A percentile compares a stretch with the other conserved stretches of the same genome.
Evolutionary conservation across 2,113 vertebrate species (phyloP).

Genomic region (Bucco capensis): DNA sequence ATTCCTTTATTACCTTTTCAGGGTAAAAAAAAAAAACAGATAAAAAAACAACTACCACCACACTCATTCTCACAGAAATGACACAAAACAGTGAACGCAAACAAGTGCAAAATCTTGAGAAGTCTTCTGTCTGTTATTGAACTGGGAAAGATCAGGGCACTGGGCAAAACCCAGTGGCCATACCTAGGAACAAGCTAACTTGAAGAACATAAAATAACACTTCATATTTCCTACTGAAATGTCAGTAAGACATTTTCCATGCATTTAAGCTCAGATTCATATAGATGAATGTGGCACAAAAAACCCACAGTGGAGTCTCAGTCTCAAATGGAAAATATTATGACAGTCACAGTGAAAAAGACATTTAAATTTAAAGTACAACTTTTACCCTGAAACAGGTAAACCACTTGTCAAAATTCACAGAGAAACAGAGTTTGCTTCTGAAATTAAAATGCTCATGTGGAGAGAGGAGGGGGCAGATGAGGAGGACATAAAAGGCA

Average conservation of each 20-base stretch:
- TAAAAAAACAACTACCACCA: neutral
- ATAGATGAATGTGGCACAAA: constrained; percentile 31
- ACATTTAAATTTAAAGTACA: constrained; percentile 36
- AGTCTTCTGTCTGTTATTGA: neutral
- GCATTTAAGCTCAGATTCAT: constrained; percentile 25
- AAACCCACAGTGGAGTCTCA: constrained; percentile 60
- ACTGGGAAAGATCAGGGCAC: constrained; percentile 30
- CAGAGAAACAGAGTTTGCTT: neutral
- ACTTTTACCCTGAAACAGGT: constrained; percentile 54
- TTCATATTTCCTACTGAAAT: constrained; percentile 23
- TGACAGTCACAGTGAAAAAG: constrained; percentile 50
- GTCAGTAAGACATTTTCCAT: constrained; percentile 51
- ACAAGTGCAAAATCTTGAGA: neutral
- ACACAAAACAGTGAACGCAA: neutral
- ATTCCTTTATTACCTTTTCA: neutral
- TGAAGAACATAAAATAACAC: neutral
- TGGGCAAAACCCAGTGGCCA: constrained; percentile 44
- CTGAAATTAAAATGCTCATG: constrained; percentile 6
- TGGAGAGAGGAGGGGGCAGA: neutral
- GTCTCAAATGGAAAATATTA: constrained; percentile 57
- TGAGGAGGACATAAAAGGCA: neutral
- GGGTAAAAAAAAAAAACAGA: neutral
- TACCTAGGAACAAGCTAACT: neutral
- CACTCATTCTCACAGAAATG: neutral
- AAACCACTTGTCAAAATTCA: neutral